A percentile compares a stretch with the other conserved stretches of the same genome.
Evolutionary conservation across 2,797 vertebrate genomes (phyloP).

Genomic region (Zalophus californianus): DNA sequence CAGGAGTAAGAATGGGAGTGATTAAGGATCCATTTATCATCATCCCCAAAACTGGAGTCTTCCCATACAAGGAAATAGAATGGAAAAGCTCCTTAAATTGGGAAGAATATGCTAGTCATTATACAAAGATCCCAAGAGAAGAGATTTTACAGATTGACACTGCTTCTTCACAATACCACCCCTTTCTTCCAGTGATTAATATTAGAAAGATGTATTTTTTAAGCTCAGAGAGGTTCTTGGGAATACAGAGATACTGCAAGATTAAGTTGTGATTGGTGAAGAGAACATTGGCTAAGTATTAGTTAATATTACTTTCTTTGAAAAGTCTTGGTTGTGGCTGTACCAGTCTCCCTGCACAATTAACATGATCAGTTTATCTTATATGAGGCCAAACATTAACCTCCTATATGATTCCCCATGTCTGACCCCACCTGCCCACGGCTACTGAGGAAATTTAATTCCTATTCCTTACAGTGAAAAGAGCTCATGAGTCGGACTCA

Average conservation of each 20-base stretch:
- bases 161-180: neutral
- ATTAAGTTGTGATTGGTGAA: neutral
- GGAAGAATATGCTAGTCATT: neutral
- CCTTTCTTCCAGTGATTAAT: neutral
- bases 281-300: neutral
- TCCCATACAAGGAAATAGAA: neutral
- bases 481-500: neutral
- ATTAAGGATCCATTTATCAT: neutral
- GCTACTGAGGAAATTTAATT: neutral
- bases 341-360: neutral
- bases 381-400: neutral
- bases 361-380: neutral
- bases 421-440: neutral
- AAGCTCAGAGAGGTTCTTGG: neutral
- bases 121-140: neutral
- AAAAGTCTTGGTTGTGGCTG: neutral
- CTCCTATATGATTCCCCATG: neutral
- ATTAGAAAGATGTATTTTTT: neutral
- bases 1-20: neutral
- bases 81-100: slow-evolving; percentile 3
- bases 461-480: neutral
- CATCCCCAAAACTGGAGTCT: neutral
- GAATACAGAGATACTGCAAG: neutral
- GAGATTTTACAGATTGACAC: neutral
- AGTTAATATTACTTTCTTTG: neutral